Base-by-base conservation (phyloP, 2,888 invertebrate species). In the Cosmorhoe ocellata region DNA sequence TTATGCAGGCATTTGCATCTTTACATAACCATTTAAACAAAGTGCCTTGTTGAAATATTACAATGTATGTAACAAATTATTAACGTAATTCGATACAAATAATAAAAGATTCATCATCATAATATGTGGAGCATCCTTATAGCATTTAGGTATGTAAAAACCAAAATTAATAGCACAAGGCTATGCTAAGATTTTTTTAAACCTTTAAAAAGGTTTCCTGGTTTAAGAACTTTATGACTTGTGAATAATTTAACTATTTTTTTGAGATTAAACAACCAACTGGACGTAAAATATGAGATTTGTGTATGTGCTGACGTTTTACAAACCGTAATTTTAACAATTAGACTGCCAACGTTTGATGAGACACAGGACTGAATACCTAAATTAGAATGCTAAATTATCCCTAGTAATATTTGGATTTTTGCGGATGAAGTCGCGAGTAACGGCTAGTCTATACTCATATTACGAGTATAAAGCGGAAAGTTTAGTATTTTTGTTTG, bases 141-240 rank as follows among this genome's bases (percentile, higher is more conserved):
- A 26, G 24, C 43, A 32, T 47, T 31, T 34, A 44, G 36, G n/a
- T 12, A 31, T 51, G 37, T 30, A 41, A 32, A 57, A 65, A 67
- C 57, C 59, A 60, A 59, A 53, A 63, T 18, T 47, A n/a, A 41
- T 41, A 31, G 45, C 56, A 54, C 58, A 71, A 74, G 66, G 58
- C 18, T 18, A 50, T 40, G 47, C 44, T 66, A 68, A 63, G 64
- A 58, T 66, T 61, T 64, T 71, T 70, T 62, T 18, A 18, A 18
- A 62, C 47, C 50, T 58, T 63, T 42, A 59, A 56, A 59, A 59
- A 62, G 58, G 58, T 66, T 77, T 74, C 76, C 71, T 73, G 69
- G 60, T 61, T 51, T 64, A 24, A 55, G 54, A 50, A 66, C 56
- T 65, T 62, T 64, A 51, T 60, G 51, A 49, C 51, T 31, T 37